phyloP scores from a whole-genome alignment of 2,797 vertebrate species.

The Caiman crocodilus region DNA sequence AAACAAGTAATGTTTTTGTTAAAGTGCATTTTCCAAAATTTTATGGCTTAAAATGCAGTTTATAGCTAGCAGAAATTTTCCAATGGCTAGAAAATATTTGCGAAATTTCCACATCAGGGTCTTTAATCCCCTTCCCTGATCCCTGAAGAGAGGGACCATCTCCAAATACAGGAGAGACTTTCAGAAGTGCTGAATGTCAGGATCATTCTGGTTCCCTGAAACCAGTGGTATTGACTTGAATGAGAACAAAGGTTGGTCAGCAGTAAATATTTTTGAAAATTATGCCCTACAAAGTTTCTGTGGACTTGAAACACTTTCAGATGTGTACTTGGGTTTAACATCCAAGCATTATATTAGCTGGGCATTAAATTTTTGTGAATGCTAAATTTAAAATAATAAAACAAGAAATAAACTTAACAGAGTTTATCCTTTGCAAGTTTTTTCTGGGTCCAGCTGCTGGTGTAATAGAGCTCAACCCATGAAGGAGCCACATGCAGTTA shows the following conservation, averaged over 20 bases:
- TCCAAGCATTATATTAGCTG: background rate
- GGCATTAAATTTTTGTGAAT: rapidly evolving
- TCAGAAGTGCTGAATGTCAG: background rate
- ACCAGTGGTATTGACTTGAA: background rate
- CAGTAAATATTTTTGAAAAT: background rate
- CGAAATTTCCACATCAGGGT: background rate
- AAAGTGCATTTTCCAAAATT: background rate
- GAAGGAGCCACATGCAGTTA: too few species aligned
- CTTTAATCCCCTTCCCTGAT: background rate
- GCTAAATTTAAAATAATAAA: background rate
- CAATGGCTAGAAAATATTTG: background rate
- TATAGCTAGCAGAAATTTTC: too few species aligned
- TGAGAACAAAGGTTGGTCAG: background rate
- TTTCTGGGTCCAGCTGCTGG: background rate
- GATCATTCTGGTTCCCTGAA: background rate
- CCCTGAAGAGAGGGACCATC: background rate
- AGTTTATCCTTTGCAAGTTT: background rate
- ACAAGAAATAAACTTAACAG: background rate
- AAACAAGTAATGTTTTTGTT: background rate
- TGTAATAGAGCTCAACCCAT: too few species aligned
- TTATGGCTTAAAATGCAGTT: background rate
- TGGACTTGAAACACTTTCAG: background rate
- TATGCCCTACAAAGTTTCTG: background rate
- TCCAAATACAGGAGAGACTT: background rate
- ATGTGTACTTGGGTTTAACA: background rate